Evolutionary conservation across 2,113 vertebrate genomes (phyloP), one percentile per base, ranked within the genome.

Genomic region (Bothrops jararaca): DNA sequence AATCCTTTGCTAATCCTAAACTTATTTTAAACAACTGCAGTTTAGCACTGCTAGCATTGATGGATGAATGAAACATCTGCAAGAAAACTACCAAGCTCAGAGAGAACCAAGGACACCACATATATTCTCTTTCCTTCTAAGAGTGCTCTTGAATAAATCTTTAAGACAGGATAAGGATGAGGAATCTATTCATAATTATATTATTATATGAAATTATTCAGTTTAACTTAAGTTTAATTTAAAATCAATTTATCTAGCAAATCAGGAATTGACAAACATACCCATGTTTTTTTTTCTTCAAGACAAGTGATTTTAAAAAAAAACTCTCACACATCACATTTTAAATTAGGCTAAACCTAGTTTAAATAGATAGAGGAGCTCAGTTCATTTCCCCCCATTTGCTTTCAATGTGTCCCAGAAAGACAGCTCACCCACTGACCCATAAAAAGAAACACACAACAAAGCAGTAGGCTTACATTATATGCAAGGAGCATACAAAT

Each of bases 141-240:
- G 45, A 96, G n/a, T 0, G 95, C 91, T 91, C 89, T 96, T 96
- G 95, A 96, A 80, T 91, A 95, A 45, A 90, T 89, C 23, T 97
- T 95, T 94, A 93, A 95, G 42, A 34, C 20, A n/a, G 56, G 18
- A 60, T 60, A 60, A 60, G 58, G 18, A 23, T 9, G 34, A 56
- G 93, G 57, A 95, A 74, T 91, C 87, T 69, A 5, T 88, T 22
- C 93, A 91, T 88, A 89, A 92, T 29, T 89, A 34, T 90, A 91
- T 69, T 42, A 29, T 54, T 93, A 95, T 85, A 93, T 39, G 58
- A 92, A 97, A 95, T 80, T 93, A 93, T n/a, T 45, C 89, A 11
- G 69, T 96, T 91, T 94, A 95, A 95, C 26, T 60, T 60, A 26
- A 29, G 3, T 60, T 60, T 60, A 60, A 60, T 60, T 86, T 94